Percentiles rank a stretch among this genome's conserved stretches.
phyloP scores from a whole-genome alignment of 1,140 invertebrate species.

The Drosophila oshimai region DNA sequence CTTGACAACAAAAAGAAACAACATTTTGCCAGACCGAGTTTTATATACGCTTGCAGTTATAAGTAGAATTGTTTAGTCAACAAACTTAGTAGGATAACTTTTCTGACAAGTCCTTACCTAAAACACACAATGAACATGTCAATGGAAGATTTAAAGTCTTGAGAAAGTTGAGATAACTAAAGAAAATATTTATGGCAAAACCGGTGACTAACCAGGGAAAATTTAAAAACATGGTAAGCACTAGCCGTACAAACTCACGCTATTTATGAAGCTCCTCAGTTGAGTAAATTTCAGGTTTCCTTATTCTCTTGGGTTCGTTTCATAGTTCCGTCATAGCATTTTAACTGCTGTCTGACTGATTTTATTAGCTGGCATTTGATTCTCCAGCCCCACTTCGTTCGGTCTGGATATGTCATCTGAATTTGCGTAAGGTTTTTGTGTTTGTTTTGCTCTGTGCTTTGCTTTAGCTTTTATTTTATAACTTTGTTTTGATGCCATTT shows the following conservation, averaged over 20 bases:
- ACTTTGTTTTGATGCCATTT: slow-evolving; percentile 70
- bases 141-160: no score
- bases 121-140: no score
- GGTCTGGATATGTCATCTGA: slow-evolving; percentile 24
- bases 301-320: not conserved
- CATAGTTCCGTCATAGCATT: slow-evolving; percentile 20
- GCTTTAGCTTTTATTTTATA: slow-evolving; percentile 54
- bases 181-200: no score
- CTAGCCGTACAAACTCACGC: not conserved
- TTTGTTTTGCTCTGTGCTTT: slow-evolving; percentile 5
- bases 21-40: no score
- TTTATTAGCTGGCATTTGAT: slow-evolving; percentile 62
- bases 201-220: not conserved
- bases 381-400: not conserved
- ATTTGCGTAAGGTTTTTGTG: slow-evolving; percentile 47
- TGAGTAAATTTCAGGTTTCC: not conserved
- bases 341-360: slow-evolving; percentile 55
- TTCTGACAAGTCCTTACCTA: no score
- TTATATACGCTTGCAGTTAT: no score
- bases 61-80: no score
- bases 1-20: no score
- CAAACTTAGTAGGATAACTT: no score
- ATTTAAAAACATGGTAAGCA: not conserved
- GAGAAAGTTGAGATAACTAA: no score
- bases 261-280: not conserved